Base-by-base conservation (phyloP, 2,113 vertebrate species). In the Triplophysa rosa region DNA sequence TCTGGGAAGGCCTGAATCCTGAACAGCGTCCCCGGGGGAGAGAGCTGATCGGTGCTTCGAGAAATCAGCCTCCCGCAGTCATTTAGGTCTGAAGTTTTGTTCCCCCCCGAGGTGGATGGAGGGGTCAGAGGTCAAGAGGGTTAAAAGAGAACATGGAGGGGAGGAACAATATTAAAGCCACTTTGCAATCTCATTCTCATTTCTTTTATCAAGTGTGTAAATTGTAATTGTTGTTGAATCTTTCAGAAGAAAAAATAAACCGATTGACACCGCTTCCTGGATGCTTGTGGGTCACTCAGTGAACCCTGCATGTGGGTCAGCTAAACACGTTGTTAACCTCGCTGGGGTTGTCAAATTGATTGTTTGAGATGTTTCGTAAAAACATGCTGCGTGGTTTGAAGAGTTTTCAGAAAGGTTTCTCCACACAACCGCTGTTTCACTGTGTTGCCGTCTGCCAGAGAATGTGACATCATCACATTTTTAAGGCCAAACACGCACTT, bases 11-110 rank as follows among this genome's bases (percentile, higher is more conserved):
- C 89, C 77, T 24, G 67, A 83, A 87, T 86, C 85, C 89, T 88
- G 84, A 79, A 74, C 86, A 87, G 87, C 83, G 85, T 89, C 87
- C 89, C 87, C 79, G 82, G 90, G 89, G 88, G 89, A 88, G 86
- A 77, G 47, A 83, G 80, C 79, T 86, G 87, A 84, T 85, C 83
- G 84, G 9, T 37, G 59, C 56, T 67, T 67, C 52, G 21, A 72
- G 29, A 72, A 23, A 42, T 59, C 29, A 21, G 54, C 54, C 7
- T 3, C 19, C 19, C n/a, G 54, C 54, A 16, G 45, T 75, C 62
- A 63, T 47, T 62, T 63, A 63, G 72, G 72, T 16, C 40, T 45
- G 58, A 23, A 49, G 59, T 63, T 63, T 24, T 11, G 29, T 19
- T 71, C 29, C 12, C 72, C 72, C 8, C 17, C 29, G 72, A 63